Conservation (phyloP, 2,888 invertebrate genomes). For the Entomobrya proxima region DNA sequence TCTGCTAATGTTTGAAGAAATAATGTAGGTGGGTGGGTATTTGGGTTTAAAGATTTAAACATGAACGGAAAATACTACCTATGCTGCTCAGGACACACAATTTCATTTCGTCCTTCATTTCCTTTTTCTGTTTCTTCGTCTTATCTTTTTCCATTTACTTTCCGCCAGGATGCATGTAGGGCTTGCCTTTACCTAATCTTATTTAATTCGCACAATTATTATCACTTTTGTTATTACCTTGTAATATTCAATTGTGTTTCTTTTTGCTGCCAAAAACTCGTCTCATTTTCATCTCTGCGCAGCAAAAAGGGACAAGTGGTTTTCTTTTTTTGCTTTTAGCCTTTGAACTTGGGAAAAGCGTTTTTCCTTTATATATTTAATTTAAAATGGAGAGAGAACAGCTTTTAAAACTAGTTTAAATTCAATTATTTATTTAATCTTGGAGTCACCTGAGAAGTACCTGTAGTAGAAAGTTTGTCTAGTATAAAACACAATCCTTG, state of each 20-base stretch:
- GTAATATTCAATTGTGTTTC: background rate
- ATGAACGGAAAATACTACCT: too few species aligned
- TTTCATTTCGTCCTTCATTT: constrained; percentile 41
- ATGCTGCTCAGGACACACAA: background rate
- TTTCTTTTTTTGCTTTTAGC: background rate
- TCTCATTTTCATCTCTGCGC: background rate
- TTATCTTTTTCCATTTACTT: background rate
- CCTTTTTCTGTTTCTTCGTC: constrained; percentile 4
- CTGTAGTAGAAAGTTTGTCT: background rate
- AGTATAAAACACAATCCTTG: background rate
- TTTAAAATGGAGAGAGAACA: background rate
- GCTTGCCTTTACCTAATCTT: background rate
- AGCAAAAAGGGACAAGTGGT: background rate
- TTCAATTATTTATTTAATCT: constrained; percentile 15
- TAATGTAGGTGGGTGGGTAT: too few species aligned
- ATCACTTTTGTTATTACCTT: background rate
- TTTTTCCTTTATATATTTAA: background rate
- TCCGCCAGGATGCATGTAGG: background rate
- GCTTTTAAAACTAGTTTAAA: background rate
- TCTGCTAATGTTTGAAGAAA: too few species aligned
- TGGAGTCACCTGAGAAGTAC: background rate
- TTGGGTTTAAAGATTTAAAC: too few species aligned
- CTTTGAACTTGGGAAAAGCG: background rate
- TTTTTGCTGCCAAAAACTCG: background rate
- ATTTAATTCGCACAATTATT: background rate